Base-by-base conservation (phyloP, 1,140 invertebrate genomes). In the Drosophila chauvacae region DNA sequence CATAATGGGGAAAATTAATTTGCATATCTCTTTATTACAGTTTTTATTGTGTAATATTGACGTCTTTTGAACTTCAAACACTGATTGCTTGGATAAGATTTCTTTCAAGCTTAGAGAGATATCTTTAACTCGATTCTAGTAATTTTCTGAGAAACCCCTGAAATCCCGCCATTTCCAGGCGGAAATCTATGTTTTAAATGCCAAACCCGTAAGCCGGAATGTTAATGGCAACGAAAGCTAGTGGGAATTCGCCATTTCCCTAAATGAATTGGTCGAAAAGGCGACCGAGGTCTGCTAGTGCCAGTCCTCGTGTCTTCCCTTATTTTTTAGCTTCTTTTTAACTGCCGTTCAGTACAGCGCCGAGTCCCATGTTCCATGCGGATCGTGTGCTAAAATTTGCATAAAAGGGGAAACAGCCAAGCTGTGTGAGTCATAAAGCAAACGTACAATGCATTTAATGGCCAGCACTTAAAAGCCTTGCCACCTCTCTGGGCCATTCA, bases 211-310 rank as follows among this genome's bases (percentile, higher is more conserved):
- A 50, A 66, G 65, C 45, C 35, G 42, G 28, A 63, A 60, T 35
- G 18, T n/a, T n/a, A 45, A 30, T 26, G 30, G 30, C 16, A 68
- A 65, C n/a, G 18, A 30, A 50, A 69, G 50, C 62, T 16, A 37
- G 62, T 42, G 65, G 37, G 68, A 68, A 69, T 53, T 51, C 26
- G 62, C 62, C 11, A 68, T 69, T 69, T 69, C 65, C 62, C 37
- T 28, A 66, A 69, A 66, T 65, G 65, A 68, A 50, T 68, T 65
- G 57, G 23, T 18, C 13, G 6, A 13, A 37, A 26, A 42, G 28
- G 30, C 30, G 18, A 20, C 28, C 28, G 57, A 35, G 39, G 47
- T 13, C 33, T 62, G 14, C 18, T 4, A 37, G 51, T 55, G 33
- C 18, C 51, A 35, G 51, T 33, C n/a, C 53, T 14, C 9, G 11